Percentiles rank a stretch among this genome's conserved stretches.
These are phyloP conservation scores for Norana najaformis DNA, from an alignment of 2,888 invertebrate species.

Conservation along the genomic window DNA sequence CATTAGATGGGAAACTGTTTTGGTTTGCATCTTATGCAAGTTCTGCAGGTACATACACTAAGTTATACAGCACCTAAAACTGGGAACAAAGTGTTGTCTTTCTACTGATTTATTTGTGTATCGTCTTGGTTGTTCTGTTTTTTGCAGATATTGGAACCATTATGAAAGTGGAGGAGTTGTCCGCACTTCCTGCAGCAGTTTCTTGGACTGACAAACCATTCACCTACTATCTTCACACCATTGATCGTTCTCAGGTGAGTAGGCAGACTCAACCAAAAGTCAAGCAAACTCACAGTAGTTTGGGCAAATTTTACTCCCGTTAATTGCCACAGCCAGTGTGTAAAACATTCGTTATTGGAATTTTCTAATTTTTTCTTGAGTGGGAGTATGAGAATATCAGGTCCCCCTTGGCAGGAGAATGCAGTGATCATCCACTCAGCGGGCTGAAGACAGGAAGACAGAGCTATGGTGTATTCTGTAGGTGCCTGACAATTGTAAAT, in stretches of 20 bases:
- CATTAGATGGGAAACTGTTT: background rate
- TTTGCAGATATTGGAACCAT: conserved; percentile 88
- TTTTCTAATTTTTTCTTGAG: background rate
- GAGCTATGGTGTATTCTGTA: too few species aligned
- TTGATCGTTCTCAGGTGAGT: conserved; percentile 79
- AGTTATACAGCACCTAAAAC: background rate
- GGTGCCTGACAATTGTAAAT: too few species aligned
- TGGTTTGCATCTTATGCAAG: background rate
- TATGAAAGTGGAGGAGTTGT: conserved; percentile 96
- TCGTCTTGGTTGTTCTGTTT: background rate
- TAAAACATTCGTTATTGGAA: too few species aligned
- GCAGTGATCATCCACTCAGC: too few species aligned
- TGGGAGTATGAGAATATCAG: too few species aligned
- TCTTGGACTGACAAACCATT: conserved; percentile 99
- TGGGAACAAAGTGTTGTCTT: background rate
- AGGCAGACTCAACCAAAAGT: background rate
- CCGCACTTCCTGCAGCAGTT: conserved; percentile 91
- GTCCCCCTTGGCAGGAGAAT: too few species aligned
- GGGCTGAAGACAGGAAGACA: too few species aligned
- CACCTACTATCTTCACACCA: conserved; percentile 95
- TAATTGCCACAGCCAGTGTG: too few species aligned
- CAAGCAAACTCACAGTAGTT: background rate
- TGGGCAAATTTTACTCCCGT: too few species aligned
- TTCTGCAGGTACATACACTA: too few species aligned
- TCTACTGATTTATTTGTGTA: background rate